Percentiles rank a stretch among this genome's conserved stretches.
phyloP scores from a whole-genome alignment of 1,140 invertebrate genomes.

The Araneus ventricosus region DNA sequence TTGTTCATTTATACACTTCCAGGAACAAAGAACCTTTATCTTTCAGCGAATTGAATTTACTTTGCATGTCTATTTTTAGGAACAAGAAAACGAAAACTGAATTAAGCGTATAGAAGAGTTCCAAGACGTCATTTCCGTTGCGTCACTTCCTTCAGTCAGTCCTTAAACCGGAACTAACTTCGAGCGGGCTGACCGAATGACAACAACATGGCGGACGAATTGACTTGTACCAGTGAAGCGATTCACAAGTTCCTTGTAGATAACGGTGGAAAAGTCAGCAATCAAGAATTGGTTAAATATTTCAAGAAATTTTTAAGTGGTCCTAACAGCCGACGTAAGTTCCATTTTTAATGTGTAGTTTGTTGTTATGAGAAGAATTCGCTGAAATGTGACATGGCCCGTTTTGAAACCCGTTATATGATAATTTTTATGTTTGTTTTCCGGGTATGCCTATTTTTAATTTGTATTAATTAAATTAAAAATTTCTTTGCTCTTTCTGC shows the following conservation, averaged over 20 bases:
- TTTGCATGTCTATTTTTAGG: not conserved
- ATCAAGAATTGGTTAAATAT: conserved; percentile 92
- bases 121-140: not conserved
- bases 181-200: conserved; percentile 49
- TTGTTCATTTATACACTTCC: too few relatives aligned
- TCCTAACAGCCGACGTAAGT: conserved; percentile 87
- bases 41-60: too few relatives aligned
- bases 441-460: not conserved
- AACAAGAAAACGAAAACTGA: not conserved
- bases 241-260: conserved; percentile 90
- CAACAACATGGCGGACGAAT: conserved; percentile 82
- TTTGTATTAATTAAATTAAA: not conserved
- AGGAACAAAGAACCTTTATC: too few relatives aligned
- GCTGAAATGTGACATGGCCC: not conserved
- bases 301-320: conserved; percentile 92
- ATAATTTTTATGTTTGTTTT: conserved; percentile 35
- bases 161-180: conserved; percentile 51
- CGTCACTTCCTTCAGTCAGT: conserved; percentile 23
- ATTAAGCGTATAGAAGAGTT: too few relatives aligned
- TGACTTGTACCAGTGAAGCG: conserved; percentile 87
- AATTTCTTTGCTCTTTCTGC: not conserved
- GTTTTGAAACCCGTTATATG: conserved; percentile 55
- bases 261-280: conserved; percentile 91
- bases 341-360: not conserved
- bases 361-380: not conserved